Percentiles rank a stretch among this genome's conserved stretches.
Evolutionary conservation across 1,140 invertebrate genomes (phyloP).

Genomic region (Brachionus calyciflorus): DNA sequence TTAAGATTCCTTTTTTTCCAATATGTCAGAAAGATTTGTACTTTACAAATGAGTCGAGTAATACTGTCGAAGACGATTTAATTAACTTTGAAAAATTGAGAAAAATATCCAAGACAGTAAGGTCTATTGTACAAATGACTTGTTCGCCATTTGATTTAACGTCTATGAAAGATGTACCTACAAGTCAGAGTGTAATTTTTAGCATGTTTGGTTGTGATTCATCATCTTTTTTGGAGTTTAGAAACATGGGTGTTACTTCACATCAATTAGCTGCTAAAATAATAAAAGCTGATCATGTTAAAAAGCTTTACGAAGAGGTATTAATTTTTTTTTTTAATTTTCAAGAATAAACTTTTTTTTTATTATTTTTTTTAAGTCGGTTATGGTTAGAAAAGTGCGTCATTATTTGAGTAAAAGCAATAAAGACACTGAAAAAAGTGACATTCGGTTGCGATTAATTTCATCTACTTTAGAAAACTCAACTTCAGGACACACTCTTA

Average conservation of each 20-base stretch:
- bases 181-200: slow-evolving; percentile 21
- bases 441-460: slow-evolving; percentile 5
- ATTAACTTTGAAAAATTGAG: slow-evolving; percentile 94
- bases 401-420: slow-evolving; percentile 38
- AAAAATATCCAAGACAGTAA: slow-evolving; percentile 96
- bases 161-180: slow-evolving; percentile 34
- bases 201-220: slow-evolving; percentile 15
- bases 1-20: slow-evolving; percentile 75
- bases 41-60: slow-evolving; percentile 28
- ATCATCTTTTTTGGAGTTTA: not conserved
- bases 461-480: slow-evolving; percentile 41
- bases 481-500: slow-evolving; percentile 6
- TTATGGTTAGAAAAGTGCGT: slow-evolving; percentile 46
- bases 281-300: slow-evolving; percentile 36
- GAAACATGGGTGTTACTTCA: not conserved
- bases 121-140: slow-evolving; percentile 87
- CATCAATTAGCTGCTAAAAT: not conserved
- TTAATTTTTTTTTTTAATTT: too few species aligned
- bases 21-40: slow-evolving; percentile 71
- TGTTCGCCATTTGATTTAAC: slow-evolving; percentile 70
- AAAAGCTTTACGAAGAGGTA: slow-evolving; percentile 40
- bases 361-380: not conserved
- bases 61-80: slow-evolving; percentile 43
- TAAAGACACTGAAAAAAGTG: slow-evolving; percentile 19
- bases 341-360: too few species aligned